Conservation (phyloP, 2,113 vertebrate genomes). For the Geococcyx californianus region DNA sequence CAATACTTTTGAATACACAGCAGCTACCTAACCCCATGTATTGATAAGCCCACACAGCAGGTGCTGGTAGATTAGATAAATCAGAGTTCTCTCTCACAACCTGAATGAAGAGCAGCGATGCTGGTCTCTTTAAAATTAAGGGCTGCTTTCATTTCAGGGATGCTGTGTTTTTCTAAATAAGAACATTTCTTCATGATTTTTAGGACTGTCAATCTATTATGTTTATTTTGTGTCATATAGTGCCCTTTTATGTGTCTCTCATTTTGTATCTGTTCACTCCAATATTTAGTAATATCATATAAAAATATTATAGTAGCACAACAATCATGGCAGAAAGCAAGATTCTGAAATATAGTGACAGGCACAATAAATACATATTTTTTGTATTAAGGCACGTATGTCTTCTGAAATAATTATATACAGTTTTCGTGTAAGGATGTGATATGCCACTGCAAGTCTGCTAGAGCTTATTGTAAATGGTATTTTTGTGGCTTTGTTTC, state of each 20-base stretch:
- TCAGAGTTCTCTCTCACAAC: not conserved
- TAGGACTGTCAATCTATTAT: not conserved
- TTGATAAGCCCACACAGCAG: fast-evolving
- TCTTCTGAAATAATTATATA: conserved; percentile 59
- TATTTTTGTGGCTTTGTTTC: conserved; percentile 67
- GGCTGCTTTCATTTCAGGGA: not conserved
- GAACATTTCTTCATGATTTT: not conserved
- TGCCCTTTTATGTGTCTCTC: not conserved
- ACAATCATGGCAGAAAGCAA: not conserved
- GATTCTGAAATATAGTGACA: conserved; percentile 24
- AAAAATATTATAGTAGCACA: not conserved
- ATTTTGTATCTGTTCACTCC: not conserved
- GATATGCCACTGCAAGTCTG: conserved; percentile 6
- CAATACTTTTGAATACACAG: not conserved
- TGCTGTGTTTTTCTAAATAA: not conserved
- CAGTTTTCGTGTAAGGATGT: conserved; percentile 12
- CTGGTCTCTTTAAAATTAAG: not conserved
- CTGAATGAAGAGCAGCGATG: not conserved
- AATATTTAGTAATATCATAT: not conserved
- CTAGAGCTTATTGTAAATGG: conserved; percentile 53
- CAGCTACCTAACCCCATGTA: not conserved
- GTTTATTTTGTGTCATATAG: not conserved
- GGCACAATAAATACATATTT: conserved; percentile 40
- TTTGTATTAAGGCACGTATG: not conserved
- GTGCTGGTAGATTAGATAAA: not conserved